Base-by-base conservation (phyloP, 1,140 invertebrate species). In the Magallana gigas region DNA sequence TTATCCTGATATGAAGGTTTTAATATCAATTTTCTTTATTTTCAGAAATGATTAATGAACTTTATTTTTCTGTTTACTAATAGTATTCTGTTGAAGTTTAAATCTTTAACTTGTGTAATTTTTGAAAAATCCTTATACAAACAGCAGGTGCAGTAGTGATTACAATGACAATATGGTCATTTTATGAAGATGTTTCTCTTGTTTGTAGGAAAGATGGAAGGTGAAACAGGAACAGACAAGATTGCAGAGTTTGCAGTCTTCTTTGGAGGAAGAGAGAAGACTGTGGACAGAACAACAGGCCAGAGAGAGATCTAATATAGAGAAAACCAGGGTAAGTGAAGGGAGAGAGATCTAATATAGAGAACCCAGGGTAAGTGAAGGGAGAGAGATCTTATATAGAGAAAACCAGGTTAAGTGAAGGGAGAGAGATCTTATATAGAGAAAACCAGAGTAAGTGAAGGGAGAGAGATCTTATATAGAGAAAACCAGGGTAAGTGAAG, bases 121-220 rank as follows among this genome's bases (percentile, higher is more conserved):
- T 48, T 48, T n/a, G n/a, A n/a, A 48, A 48, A 48, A 48, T 48
- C 36, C 36, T 48, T 1, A 4, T 48, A 48, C 36, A 48, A 48
- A 48, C 36, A 48, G 5, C 36, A 48, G 36, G 36, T 36, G 36
- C 36, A 36, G 36, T 36, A 36, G 36, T 48, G 36, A 48, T 48
- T 48, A 48, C 36, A 18, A n/a, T 81, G 16, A 48, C n/a, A 48
- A 12, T 56, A 36, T 36, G 29, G 23, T 29, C n/a, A 60, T 60
- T 84, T 83, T 83, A 9, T 8, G 16, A 57, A 14, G 36, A 87
- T 58, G 48, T 14, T 57, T 82, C 16, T 48, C 29, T 59, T 29
- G 12, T 3, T 84, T 90, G 8, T 86, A 94, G 93, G 94, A 94
- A 84, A 87, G 92, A 80, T 95, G 94, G 94, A 94, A 92, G 59